Conservation (phyloP, 2,113 vertebrate genomes). For the Zosterops lateralis region DNA sequence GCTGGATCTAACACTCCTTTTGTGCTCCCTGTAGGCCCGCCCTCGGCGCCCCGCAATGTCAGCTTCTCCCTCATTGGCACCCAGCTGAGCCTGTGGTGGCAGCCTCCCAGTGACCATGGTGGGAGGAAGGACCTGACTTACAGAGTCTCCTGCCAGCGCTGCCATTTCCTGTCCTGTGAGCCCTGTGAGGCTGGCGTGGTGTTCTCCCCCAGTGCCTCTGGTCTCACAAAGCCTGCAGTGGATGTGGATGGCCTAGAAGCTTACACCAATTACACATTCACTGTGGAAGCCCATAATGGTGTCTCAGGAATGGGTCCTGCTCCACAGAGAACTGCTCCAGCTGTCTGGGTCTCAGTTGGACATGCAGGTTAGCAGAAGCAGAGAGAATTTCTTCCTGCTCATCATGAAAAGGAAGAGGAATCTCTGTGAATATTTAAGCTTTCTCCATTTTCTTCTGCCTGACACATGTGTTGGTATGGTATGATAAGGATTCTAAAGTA, state of each 20-base stretch:
- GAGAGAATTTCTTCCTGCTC: neutral
- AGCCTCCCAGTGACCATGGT: conserved; percentile 66
- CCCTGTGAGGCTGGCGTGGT: conserved; percentile 55
- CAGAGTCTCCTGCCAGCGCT: conserved; percentile 70
- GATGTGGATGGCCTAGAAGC: conserved; percentile 67
- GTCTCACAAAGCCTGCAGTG: conserved; percentile 53
- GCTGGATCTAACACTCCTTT: neutral
- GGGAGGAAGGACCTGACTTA: conserved; percentile 76
- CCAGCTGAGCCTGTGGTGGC: conserved; percentile 73
- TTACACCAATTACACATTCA: conserved; percentile 76
- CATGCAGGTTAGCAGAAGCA: conserved; percentile 72
- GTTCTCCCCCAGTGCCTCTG: conserved; percentile 59
- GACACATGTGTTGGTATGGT: neutral
- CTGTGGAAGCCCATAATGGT: conserved; percentile 69
- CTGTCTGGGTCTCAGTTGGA: conserved; percentile 62
- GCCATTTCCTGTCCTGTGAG: conserved; percentile 56
- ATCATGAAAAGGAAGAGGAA: neutral
- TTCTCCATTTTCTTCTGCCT: conserved; percentile 6
- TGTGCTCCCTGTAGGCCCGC: conserved; percentile 65
- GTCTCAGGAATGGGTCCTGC: conserved; percentile 66
- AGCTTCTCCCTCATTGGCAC: conserved; percentile 69
- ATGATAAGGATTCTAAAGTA: neutral
- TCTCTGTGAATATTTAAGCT: conserved; percentile 21
- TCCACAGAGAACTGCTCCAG: conserved; percentile 23
- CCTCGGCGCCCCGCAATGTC: conserved; percentile 73